Evolutionary conservation across 2,888 invertebrate genomes (phyloP).

Genomic region (Tetropium fuscum): DNA sequence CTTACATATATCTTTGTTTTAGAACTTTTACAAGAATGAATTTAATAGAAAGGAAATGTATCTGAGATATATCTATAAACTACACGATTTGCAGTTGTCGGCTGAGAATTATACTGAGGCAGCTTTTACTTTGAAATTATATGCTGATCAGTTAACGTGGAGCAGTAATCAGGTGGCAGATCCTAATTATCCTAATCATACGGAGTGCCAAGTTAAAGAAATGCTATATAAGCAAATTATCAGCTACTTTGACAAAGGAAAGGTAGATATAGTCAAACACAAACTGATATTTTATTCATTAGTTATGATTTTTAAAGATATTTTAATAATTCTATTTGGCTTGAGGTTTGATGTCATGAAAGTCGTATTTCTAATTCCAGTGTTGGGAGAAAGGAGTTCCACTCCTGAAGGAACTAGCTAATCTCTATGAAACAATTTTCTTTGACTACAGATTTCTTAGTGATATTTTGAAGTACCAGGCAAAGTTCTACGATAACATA

Average conservation of each 20-base stretch:
- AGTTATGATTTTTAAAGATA: too few relatives aligned
- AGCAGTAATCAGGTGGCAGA: slow-evolving; percentile 77
- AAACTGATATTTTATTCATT: too few relatives aligned
- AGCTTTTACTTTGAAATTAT: slow-evolving; percentile 93
- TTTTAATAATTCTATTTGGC: too few relatives aligned
- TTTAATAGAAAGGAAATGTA: slow-evolving; percentile 97
- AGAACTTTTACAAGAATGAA: slow-evolving; percentile 97
- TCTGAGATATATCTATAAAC: slow-evolving; percentile 92
- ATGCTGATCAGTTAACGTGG: slow-evolving; percentile 92
- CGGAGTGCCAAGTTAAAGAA: slow-evolving; percentile 93
- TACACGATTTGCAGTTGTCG: slow-evolving; percentile 91
- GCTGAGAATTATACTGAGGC: slow-evolving; percentile 96
- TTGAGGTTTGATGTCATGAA: too few relatives aligned
- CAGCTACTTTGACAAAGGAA: slow-evolving; percentile 93
- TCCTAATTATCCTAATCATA: slow-evolving; percentile 78
- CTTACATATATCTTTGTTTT: too few relatives aligned
- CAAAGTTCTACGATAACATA: slow-evolving; percentile 92
- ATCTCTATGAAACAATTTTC: slow-evolving; percentile 85
- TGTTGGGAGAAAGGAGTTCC: slow-evolving; percentile 98
- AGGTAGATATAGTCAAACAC: too few relatives aligned
- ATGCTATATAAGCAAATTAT: slow-evolving; percentile 89
- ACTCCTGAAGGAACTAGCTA: slow-evolving; percentile 88
- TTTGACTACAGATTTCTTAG: slow-evolving; percentile 92
- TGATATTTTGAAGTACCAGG: slow-evolving; percentile 85
- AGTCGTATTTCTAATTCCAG: slow-evolving; percentile 67